phyloP scores from a whole-genome alignment of 1,140 invertebrate genomes.

The Cylas formicarius region DNA sequence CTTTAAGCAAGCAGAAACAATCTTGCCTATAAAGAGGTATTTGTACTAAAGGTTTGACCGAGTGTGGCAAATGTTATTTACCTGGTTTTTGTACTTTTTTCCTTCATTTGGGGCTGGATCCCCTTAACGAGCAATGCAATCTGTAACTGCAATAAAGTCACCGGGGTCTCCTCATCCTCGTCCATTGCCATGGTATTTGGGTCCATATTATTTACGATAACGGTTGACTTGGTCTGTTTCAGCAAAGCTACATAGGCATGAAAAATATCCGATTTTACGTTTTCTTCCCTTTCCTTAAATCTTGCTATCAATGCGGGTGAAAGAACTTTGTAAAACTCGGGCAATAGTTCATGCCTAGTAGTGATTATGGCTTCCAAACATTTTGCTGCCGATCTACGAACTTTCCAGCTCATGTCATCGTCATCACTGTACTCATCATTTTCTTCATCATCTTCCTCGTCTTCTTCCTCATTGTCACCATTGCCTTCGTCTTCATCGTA shows the following conservation, averaged over 20 bases:
- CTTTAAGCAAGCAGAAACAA: slow-evolving; percentile 83
- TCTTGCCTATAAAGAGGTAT: slow-evolving; percentile 58
- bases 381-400: slow-evolving; percentile 89
- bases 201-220: slow-evolving; percentile 55
- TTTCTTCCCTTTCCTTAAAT: slow-evolving; percentile 98
- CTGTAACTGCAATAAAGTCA: slow-evolving; percentile 62
- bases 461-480: slow-evolving; percentile 56
- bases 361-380: slow-evolving; percentile 92
- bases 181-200: slow-evolving; percentile 62
- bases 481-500: slow-evolving; percentile 74
- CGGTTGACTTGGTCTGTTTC: slow-evolving; percentile 73
- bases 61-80: too few relatives aligned
- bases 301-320: slow-evolving; percentile 84
- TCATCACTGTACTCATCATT: slow-evolving; percentile 97
- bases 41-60: too few relatives aligned
- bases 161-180: slow-evolving; percentile 59
- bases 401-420: slow-evolving; percentile 99
- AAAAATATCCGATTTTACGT: slow-evolving; percentile 97
- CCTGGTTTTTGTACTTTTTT: slow-evolving; percentile 85
- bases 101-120: slow-evolving; percentile 83
- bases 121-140: slow-evolving; percentile 68
- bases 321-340: slow-evolving; percentile 83
- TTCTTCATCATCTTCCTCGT: slow-evolving; percentile 62
- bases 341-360: slow-evolving; percentile 82
- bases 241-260: slow-evolving; percentile 92